These are phyloP conservation scores for Parauchenoglanis punctatus DNA, from an alignment of 2,797 vertebrate species.

Conservation along the genomic window DNA sequence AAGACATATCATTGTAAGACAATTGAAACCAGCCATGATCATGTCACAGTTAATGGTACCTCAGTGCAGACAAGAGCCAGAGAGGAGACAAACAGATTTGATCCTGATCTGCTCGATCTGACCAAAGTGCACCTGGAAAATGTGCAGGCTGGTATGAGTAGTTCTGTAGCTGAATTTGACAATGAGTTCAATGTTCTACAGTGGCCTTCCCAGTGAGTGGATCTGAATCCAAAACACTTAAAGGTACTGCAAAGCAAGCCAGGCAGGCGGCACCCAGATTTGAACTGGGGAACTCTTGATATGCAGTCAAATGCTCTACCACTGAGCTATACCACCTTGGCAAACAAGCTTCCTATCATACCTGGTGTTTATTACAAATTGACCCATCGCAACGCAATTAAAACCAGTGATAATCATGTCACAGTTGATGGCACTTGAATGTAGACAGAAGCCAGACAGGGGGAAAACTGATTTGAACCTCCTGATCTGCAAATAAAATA, in stretches of 20 bases:
- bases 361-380: too few species aligned
- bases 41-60: background rate
- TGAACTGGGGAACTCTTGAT: background rate
- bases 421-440: background rate
- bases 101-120: too few species aligned
- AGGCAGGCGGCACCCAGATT: background rate
- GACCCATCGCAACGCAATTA: too few species aligned
- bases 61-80: too few species aligned
- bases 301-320: background rate
- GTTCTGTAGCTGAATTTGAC: too few species aligned
- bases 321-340: slow-evolving; percentile 61
- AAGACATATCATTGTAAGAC: background rate
- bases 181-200: too few species aligned
- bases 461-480: background rate
- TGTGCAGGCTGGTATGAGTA: too few species aligned
- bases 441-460: background rate
- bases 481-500: background rate
- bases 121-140: too few species aligned
- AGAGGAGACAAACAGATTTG: too few species aligned
- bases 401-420: background rate
- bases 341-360: too few species aligned
- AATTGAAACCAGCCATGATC: background rate
- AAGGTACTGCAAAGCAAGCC: background rate
- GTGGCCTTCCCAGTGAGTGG: too few species aligned
- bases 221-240: too few species aligned